Evolutionary conservation across 2,113 vertebrate genomes (phyloP).

Genomic region (Prochilodus magdalenae): DNA sequence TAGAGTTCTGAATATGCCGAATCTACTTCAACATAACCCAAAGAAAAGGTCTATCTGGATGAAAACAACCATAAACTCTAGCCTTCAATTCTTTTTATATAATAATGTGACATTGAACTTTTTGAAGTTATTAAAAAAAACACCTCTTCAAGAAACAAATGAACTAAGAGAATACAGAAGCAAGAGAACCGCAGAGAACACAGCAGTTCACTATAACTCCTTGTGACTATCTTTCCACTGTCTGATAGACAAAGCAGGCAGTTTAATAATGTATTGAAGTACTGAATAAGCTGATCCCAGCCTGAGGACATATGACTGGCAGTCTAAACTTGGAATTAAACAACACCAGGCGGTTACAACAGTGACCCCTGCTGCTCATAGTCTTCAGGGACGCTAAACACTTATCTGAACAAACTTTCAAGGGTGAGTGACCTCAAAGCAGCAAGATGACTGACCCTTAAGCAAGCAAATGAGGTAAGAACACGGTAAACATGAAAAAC

Average conservation of each 20-base stretch:
- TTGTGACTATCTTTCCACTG: background rate
- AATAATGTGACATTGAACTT: too few relatives aligned
- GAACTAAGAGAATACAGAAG: background rate
- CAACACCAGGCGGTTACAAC: slow-evolving; percentile 38
- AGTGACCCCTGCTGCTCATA: slow-evolving; percentile 72
- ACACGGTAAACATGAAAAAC: background rate
- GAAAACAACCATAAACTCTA: too few relatives aligned
- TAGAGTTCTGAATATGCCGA: background rate
- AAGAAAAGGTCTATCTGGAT: background rate
- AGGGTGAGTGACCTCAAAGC: background rate
- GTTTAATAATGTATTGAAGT: background rate
- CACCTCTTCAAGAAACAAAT: background rate
- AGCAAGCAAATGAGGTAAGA: background rate
- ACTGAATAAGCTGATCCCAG: slow-evolving; percentile 2
- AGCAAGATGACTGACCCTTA: background rate
- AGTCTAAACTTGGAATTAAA: background rate
- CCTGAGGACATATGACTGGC: background rate
- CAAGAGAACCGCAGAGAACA: too few relatives aligned
- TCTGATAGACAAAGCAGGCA: background rate
- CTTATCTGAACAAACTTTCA: background rate
- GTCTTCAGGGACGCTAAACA: background rate
- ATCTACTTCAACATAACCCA: background rate
- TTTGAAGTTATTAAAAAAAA: too few relatives aligned
- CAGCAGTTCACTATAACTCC: background rate
- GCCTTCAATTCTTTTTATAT: too few relatives aligned